Percentiles rank a stretch among this genome's conserved stretches.
Conservation (phyloP, 2,113 vertebrate species). For the Paradoxurus hermaphroditus region DNA sequence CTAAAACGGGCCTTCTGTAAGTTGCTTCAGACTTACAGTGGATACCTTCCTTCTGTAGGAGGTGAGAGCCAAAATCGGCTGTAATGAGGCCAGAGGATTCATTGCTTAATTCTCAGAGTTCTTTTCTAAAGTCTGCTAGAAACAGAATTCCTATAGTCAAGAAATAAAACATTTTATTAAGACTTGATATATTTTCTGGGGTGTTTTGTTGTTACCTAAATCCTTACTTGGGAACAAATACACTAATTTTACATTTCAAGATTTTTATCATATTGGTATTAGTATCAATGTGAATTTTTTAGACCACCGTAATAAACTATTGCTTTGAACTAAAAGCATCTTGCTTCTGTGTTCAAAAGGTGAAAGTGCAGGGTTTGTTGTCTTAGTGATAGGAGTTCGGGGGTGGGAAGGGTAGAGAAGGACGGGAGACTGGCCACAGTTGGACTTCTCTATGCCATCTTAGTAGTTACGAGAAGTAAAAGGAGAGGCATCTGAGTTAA, state of each 20-base stretch:
- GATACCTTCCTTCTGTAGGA: background rate
- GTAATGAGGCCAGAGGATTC: background rate
- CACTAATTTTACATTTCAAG: background rate
- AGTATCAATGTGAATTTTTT: background rate
- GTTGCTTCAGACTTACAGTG: background rate
- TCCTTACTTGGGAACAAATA: background rate
- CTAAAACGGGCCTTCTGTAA: background rate
- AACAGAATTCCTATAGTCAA: background rate
- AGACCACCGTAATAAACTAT: background rate
- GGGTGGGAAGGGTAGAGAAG: background rate
- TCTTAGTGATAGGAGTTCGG: background rate
- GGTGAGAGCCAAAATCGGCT: background rate
- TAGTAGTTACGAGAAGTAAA: background rate
- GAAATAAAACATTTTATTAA: constrained; percentile 12
- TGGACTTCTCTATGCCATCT: background rate
- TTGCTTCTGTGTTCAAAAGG: background rate
- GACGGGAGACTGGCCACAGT: background rate
- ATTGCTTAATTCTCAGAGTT: background rate
- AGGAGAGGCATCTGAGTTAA: background rate
- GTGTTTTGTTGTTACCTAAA: background rate
- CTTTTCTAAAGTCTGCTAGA: background rate
- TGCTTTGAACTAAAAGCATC: background rate
- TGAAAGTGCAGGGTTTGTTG: background rate
- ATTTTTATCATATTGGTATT: background rate
- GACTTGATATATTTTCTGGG: background rate